Evolutionary conservation across 2,113 vertebrate genomes (phyloP).

Genomic region (Melanerpes formicivorus): DNA sequence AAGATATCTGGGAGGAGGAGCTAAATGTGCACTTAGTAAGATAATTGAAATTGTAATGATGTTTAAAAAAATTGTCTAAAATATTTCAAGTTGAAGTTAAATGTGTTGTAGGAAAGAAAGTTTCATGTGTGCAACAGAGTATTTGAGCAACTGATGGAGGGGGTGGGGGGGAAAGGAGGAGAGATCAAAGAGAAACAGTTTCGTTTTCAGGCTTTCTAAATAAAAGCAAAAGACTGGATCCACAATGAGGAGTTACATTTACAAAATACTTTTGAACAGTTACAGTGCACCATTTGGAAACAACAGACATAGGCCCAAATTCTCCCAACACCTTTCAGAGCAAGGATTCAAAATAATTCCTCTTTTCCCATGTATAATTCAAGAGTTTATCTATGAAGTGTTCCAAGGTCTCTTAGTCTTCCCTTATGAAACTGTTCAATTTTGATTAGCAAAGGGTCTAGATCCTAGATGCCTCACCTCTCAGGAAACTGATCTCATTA

Average conservation of each 20-base stretch:
- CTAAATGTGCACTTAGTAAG: not conserved
- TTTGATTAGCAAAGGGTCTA: not conserved
- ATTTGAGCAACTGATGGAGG: not conserved
- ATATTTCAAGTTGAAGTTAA: not conserved
- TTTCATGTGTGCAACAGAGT: not conserved
- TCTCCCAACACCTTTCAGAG: not conserved
- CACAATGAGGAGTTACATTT: not conserved
- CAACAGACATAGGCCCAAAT: not conserved
- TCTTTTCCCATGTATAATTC: not conserved
- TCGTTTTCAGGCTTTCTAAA: not conserved
- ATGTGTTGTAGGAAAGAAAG: not conserved
- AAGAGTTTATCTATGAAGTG: not conserved
- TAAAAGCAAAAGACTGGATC: not conserved
- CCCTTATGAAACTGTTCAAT: not conserved
- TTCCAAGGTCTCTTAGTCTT: not conserved
- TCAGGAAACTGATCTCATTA: not conserved
- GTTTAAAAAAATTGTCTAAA: not conserved
- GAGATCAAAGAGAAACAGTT: not conserved
- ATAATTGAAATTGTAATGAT: not conserved
- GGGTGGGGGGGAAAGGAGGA: too few relatives aligned
- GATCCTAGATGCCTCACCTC: not conserved
- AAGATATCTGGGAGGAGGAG: not conserved
- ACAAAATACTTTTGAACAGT: not conserved
- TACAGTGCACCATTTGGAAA: not conserved
- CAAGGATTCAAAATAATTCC: not conserved